These are phyloP conservation scores for Urechis unicinctus DNA, from an alignment of 2,888 invertebrate species.

Conservation along the genomic window DNA sequence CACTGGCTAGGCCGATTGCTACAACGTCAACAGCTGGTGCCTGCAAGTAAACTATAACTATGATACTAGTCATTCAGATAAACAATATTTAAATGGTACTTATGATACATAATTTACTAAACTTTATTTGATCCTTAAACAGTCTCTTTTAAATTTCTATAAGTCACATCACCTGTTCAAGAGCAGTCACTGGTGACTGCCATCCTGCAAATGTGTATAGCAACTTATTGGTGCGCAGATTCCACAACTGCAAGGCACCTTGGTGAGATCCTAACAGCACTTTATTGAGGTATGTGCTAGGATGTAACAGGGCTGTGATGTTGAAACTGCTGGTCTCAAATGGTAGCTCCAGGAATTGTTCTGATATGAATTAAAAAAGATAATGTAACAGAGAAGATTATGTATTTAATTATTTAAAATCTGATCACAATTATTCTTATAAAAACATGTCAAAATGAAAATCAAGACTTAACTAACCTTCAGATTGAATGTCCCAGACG, in stretches of 20 bases:
- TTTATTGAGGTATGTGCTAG: constrained; percentile 90
- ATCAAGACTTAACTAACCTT: constrained; percentile 49
- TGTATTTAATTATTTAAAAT: background rate
- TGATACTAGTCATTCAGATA: background rate
- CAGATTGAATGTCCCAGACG: constrained; percentile 77
- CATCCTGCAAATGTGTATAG: constrained; percentile 72
- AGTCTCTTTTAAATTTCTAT: background rate
- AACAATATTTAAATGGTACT: background rate
- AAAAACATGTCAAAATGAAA: background rate
- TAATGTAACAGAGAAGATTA: background rate
- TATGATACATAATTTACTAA: too few species aligned
- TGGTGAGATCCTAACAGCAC: constrained; percentile 73
- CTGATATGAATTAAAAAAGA: constrained; percentile 26
- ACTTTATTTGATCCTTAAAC: background rate
- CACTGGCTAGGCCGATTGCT: constrained; percentile 77
- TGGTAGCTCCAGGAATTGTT: constrained; percentile 42
- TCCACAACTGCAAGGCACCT: constrained; percentile 78
- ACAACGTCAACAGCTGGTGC: constrained; percentile 89
- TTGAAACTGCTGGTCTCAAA: constrained; percentile 63
- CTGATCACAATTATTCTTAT: background rate
- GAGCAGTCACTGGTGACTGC: constrained; percentile 63
- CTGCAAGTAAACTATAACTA: constrained; percentile 26
- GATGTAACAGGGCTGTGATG: constrained; percentile 80
- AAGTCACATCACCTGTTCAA: constrained; percentile 60
- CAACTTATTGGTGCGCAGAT: constrained; percentile 63